Percentiles rank a stretch among this genome's conserved stretches.
Evolutionary conservation across 2,113 vertebrate genomes (phyloP).

Genomic region (Podarcis raffonei): DNA sequence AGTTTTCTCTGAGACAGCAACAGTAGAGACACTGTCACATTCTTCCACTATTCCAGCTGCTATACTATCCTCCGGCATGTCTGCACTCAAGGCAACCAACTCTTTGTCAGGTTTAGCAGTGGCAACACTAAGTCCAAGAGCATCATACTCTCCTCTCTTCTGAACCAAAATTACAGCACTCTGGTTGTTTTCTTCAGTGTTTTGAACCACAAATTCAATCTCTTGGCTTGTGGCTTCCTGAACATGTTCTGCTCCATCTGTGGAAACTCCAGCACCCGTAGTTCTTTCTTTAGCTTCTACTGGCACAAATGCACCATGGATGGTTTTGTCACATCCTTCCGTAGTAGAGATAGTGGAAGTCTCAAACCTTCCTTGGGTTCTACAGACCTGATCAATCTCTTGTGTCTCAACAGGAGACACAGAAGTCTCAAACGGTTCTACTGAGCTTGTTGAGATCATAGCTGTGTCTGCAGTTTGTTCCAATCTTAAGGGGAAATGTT

Average conservation of each 20-base stretch:
- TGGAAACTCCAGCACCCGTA: conserved; percentile 57
- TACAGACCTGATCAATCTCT: conserved; percentile 32
- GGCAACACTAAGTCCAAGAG: conserved; percentile 51
- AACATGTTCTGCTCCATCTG: conserved; percentile 63
- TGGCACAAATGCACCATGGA: conserved; percentile 47
- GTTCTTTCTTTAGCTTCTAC: conserved; percentile 36
- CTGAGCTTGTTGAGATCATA: conserved; percentile 77
- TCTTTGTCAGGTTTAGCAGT: conserved; percentile 32
- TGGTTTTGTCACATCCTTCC: conserved; percentile 69
- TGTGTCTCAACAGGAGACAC: conserved; percentile 66
- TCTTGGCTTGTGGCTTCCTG: conserved; percentile 39
- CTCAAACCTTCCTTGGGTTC: conserved; percentile 58
- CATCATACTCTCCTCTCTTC: conserved; percentile 18
- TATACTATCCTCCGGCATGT: conserved; percentile 20
- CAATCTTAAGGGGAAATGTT: rapidly evolving
- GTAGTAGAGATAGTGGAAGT: conserved; percentile 70
- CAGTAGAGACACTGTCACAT: conserved; percentile 16
- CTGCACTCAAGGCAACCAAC: conserved; percentile 15
- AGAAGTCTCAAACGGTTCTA: conserved; percentile 72
- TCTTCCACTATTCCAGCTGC: conserved; percentile 50
- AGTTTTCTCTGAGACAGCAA: conserved; percentile 43
- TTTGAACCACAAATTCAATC: conserved; percentile 18
- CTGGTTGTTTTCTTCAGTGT: conserved; percentile 18
- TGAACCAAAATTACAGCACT: conserved; percentile 39
- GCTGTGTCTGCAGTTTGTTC: conserved; percentile 65